Evolutionary conservation across 2,113 vertebrate genomes (phyloP), one percentile per base, ranked within the genome.

Genomic region (Epinephelus cyanopodus): DNA sequence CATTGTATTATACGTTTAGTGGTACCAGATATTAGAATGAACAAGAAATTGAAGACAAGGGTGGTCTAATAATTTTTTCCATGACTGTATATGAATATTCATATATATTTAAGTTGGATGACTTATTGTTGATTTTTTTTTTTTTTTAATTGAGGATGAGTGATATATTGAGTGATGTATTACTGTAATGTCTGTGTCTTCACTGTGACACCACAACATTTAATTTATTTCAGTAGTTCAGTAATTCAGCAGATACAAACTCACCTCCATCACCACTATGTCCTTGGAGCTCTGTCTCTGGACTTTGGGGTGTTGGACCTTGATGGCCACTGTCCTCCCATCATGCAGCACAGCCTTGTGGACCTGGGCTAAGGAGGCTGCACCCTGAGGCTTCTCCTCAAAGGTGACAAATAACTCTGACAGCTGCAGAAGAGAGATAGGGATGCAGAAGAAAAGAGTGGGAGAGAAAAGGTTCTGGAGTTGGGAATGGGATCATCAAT

Each of bases 281-380:
- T 99, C 98, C 91, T 95, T 97, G 25, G 96, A 95, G 88, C 97
- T 98, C 91, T 99, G 98, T 25, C 87, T 87, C 88, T 96, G 97
- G 25, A 99, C 98, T 85, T 99, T 99, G 1, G 98, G 98, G 90
- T 99, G 98, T 87, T 99, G 98, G 58, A 99, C 96, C 93, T 99
- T 99, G 84, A 99, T 96, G 0, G 98, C 98, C 86, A 99, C 98
- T 0, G 95, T 98, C 80, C 95, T 96, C n/a, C 98, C 98, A 70
- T 99, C 97, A 72, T 70, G 95, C 70, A 99, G 93, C 83, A 99
- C 96, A 0, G 98, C 98, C 90, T 96, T 98, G 92, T 99, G 98
- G 75, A 99, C 98, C 95, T 99, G 98, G n/a, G 98, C 98, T 87
- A 99, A 95, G 0, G 98, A 99, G 3, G 98, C 98, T 0, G 98